A percentile compares a stretch with the other conserved stretches of the same genome.
Evolutionary conservation across 2,888 invertebrate genomes (phyloP).

Genomic region (Heliconius aoede): DNA sequence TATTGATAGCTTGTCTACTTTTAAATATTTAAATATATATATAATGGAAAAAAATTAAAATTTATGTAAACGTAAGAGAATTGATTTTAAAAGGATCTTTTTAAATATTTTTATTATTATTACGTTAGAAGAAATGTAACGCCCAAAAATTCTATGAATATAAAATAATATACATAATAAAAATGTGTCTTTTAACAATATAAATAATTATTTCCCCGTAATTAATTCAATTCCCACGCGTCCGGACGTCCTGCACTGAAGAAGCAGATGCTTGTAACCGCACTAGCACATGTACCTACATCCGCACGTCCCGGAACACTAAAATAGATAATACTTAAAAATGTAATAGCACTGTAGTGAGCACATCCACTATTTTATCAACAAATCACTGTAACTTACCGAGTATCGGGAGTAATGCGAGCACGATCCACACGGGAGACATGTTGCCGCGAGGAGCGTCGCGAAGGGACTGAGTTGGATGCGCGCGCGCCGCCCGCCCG

Average conservation of each 20-base stretch:
- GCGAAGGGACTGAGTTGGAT: constrained; percentile 70
- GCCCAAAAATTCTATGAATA: neutral
- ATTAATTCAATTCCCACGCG: constrained; percentile 59
- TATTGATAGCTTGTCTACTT: no score
- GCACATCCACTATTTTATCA: constrained; percentile 55
- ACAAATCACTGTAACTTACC: constrained; percentile 67
- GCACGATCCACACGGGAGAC: constrained; percentile 79
- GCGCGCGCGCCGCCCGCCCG: constrained; percentile 72
- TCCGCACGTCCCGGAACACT: constrained; percentile 42
- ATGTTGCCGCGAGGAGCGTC: constrained; percentile 78
- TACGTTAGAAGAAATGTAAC: neutral
- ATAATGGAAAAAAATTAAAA: no score
- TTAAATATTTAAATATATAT: no score
- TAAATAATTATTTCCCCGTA: constrained; percentile 36
- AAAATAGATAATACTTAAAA: constrained; percentile 31
- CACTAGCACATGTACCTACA: constrained; percentile 56
- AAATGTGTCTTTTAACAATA: neutral
- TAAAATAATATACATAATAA: neutral
- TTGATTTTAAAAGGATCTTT: neutral
- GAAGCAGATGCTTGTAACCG: constrained; percentile 44
- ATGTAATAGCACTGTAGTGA: constrained; percentile 15
- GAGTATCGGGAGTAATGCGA: constrained; percentile 78
- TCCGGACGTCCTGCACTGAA: constrained; percentile 62
- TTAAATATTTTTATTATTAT: neutral
- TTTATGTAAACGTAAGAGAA: neutral